Base-by-base conservation (phyloP, 2,797 vertebrate genomes). In the Hyperoplus lanceolatus region DNA sequence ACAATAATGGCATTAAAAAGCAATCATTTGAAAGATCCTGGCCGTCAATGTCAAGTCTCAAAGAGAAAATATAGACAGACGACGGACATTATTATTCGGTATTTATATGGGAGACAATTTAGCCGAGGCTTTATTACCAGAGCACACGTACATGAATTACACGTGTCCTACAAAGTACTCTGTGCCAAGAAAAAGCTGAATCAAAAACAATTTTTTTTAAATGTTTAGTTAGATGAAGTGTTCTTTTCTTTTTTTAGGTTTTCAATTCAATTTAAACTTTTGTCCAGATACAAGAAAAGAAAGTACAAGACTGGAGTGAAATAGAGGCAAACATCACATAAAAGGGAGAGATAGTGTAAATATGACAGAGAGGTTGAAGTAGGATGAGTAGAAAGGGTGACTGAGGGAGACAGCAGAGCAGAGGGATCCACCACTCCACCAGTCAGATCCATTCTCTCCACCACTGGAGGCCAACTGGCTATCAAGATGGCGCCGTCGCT, bases 1-100 rank as follows among this genome's bases (percentile, higher is more conserved):
- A 94, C 94, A 95, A 95, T 96, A 96, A 96, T 93, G 89, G 88
- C 92, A 95, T 95, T 95, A 94, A 95, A 93, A 94, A 92, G 89
- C 91, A 94, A 95, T 95, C 93, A 93, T 95, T 95, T 92, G 90
- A 92, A 88, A 89, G 91, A 92, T 91, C 79, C 89, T 85, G 29
- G 90, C 92, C 89, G 85, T 94, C 93, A 90, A 89, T 91, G 92
- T 93, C 91, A 89, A 29, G 89, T 80, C 90, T 91, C 79, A 78
- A 81, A 83, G 85, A 89, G 86, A 91, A 92, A 87, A 93, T 84
- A 87, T 58, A 84, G 81, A 84, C 10, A 63, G 56, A 75, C 54
- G 45, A 86, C 66, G 91, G 90, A 93, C 93, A 91, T 94, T 86
- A 90, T 91, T 93, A 81, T 84, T 83, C 81, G 68, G 41, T 89